Evolutionary conservation across 2,797 vertebrate species (phyloP).

Genomic region (Crax fasciolata): DNA sequence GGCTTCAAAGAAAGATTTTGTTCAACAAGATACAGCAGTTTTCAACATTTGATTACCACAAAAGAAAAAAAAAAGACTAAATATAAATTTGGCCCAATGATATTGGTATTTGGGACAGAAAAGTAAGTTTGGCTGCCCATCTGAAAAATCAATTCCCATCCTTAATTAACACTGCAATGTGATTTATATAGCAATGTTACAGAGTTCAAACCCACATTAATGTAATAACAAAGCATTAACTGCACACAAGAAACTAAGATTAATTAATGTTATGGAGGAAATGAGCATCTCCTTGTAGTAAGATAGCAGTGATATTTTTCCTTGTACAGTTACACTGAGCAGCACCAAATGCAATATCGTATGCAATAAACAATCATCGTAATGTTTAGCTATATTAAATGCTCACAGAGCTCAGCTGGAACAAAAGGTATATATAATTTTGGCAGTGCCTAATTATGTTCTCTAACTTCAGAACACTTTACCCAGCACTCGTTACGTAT

Average conservation of each 20-base stretch:
- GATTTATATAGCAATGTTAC: neutral
- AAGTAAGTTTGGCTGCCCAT: neutral
- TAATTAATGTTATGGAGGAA: neutral
- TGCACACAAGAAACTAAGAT: neutral
- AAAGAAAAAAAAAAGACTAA: neutral
- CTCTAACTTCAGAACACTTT: neutral
- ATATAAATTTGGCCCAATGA: neutral
- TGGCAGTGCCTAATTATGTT: neutral
- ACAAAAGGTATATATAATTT: neutral
- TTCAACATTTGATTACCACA: neutral
- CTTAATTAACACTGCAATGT: neutral
- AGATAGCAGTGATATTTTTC: neutral
- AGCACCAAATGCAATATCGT: neutral
- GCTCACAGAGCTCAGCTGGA: neutral
- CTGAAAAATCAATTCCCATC: neutral
- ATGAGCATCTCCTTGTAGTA: neutral
- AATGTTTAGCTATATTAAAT: neutral
- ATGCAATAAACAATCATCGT: neutral
- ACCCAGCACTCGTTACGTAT: accelerated
- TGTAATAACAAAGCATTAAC: neutral
- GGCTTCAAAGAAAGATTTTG: neutral
- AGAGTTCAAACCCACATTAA: neutral
- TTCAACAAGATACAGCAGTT: neutral
- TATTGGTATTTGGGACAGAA: neutral
- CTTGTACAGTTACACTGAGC: neutral